Base-by-base conservation (phyloP, 1,140 invertebrate species). In the Bombus waltoni region DNA sequence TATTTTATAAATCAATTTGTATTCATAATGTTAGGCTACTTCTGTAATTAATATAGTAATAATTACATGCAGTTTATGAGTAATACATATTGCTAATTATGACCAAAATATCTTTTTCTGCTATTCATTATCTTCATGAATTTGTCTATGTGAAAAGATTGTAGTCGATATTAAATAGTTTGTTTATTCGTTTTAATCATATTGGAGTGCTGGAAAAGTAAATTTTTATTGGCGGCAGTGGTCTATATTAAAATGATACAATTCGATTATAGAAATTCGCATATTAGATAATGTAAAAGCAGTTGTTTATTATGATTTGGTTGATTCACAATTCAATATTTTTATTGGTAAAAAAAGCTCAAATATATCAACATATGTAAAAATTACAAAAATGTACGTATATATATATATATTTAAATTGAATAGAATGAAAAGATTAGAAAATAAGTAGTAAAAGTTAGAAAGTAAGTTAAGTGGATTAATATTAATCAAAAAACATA, bases 311-410 rank as follows among this genome's bases (percentile, higher is more conserved):
- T 6, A 44, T 72, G 18, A 42, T 66, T 11, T 35, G 15, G 28
- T 38, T 74, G 78, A 85, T 85, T 74, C 83, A 81, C 83, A 85
- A 85, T 81, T 80, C 68, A 85, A 42, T 66, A 22, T 65, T 25
- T 32, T 35, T 81, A 74, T 74, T 22, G 6, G 1, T 66, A 42
- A 42, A 65, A 65, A 38, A 57, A 74, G 3, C 0, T 66, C 35
- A 47, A 70, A 80, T 59, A 73, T 59, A 79, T n/a, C 6, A 47
- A 44, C 53, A 72, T 10, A n/a, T 59, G 6, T 68, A 81, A 68
- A n/a, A 53, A 9, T 81, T 74, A 85, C 35, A 81, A 74, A 81
- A 81, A 66, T 71, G 59, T 71, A 79, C 15, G 62, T 40, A 62
- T 79, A 72, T 22, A 47, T 22, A 47, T 44, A 47, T 53, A 35